These are phyloP conservation scores for Phaethornis superciliosus DNA, from an alignment of 2,113 vertebrate species.

Conservation along the genomic window DNA sequence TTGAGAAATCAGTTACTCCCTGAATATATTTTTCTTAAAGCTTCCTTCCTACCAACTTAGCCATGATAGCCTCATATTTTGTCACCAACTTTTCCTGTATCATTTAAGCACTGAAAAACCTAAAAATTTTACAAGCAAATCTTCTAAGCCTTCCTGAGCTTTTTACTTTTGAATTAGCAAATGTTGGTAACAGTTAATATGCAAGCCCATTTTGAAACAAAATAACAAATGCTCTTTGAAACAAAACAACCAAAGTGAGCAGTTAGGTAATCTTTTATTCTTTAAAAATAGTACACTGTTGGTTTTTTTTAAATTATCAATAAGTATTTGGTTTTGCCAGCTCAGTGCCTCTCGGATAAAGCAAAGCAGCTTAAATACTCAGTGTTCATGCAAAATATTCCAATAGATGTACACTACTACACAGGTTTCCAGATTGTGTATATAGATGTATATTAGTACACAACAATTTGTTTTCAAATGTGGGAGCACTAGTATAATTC, in stretches of 20 bases:
- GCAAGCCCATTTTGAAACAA: neutral
- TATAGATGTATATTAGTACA: neutral
- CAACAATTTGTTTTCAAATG: slow-evolving; percentile 25
- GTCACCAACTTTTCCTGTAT: neutral
- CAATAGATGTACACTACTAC: neutral
- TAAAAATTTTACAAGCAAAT: neutral
- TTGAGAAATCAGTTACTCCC: neutral
- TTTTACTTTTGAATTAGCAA: neutral
- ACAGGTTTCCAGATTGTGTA: neutral
- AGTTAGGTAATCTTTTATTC: neutral
- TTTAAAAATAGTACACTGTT: slow-evolving; percentile 44
- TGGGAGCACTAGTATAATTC: neutral
- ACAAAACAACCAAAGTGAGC: neutral
- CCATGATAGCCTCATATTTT: neutral
- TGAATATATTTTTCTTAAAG: neutral
- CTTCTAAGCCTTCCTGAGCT: neutral
- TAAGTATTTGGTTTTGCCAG: slow-evolving; percentile 16
- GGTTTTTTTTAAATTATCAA: neutral
- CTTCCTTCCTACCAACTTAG: neutral
- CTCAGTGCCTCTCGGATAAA: neutral
- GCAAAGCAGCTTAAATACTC: slow-evolving; percentile 5
- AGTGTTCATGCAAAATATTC: slow-evolving; percentile 29
- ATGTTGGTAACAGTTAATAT: neutral
- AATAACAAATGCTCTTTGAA: neutral
- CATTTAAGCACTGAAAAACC: neutral